A percentile compares a stretch with the other conserved stretches of the same genome.
Evolutionary conservation across 1,140 invertebrate species (phyloP).

Genomic region (Atta cephalotes): DNA sequence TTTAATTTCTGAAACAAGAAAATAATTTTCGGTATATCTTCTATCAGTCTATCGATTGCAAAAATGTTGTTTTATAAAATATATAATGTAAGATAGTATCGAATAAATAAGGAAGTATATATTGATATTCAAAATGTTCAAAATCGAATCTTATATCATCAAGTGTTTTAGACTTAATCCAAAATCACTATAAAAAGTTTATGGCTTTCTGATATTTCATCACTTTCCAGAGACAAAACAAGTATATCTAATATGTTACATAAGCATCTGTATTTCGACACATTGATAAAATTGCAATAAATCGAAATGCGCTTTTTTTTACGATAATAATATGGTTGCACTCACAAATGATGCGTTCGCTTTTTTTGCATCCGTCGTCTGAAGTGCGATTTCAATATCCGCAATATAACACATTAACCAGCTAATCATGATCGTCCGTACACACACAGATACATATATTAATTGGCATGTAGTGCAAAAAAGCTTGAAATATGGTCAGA

Average conservation of each 20-base stretch:
- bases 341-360: not conserved
- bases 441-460: conserved; percentile 43
- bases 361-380: conserved; percentile 52
- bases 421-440: conserved; percentile 69
- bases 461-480: conserved; percentile 60
- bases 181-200: not conserved
- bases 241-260: not conserved
- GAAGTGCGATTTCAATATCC: conserved; percentile 76
- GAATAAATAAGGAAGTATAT: too few species aligned
- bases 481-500: not conserved
- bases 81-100: too few species aligned
- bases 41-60: too few species aligned
- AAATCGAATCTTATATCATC: not conserved
- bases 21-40: too few species aligned
- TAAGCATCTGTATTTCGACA: not conserved
- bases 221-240: not conserved
- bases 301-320: not conserved
- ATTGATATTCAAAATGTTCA: not conserved
- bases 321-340: not conserved
- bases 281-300: conserved; percentile 25
- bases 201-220: not conserved
- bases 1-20: too few species aligned
- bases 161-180: not conserved
- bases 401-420: conserved; percentile 63
- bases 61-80: too few species aligned